Base-by-base conservation (phyloP, 1,140 invertebrate genomes). In the Planococcus citri region DNA sequence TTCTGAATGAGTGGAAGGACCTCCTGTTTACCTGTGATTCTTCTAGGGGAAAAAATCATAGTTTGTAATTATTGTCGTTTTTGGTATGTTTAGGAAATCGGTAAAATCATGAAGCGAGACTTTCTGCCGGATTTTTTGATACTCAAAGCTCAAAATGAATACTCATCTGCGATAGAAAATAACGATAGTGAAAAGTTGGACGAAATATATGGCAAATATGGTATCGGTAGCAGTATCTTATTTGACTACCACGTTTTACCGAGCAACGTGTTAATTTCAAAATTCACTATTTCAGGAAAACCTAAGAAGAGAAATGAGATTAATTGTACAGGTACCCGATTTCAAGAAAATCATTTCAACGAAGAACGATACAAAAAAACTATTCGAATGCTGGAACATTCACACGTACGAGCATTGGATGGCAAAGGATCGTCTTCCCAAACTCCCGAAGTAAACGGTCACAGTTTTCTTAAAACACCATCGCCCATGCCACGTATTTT, bases 41-140 rank as follows among this genome's bases (percentile, higher is more conserved):
- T n/a, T n/a, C n/a, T n/a, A n/a, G n/a, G n/a, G n/a, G n/a, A n/a
- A n/a, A n/a, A n/a, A n/a, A n/a, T n/a, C n/a, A n/a, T n/a, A n/a
- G n/a, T n/a, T n/a, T n/a, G n/a, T n/a, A n/a, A n/a, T n/a, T n/a
- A n/a, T n/a, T n/a, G n/a, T n/a, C n/a, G n/a, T n/a, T n/a, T n/a
- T n/a, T n/a, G n/a, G n/a, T n/a, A n/a, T n/a, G n/a, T n/a, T 21
- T 78, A 90, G 84, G 87, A 90, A 78, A 86, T 99, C 77, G 89
- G 91, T 37, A 90, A 92, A 77, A 98, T 99, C 41, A 98, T 99
- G 73, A 90, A 98, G 77, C 84, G 94, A 73, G 96, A 98, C 77
- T 99, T 97, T 77, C 99, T 95, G 76, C 96, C 97, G 6, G 92
- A 98, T 77, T 79, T 99, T 57, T 89, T 94, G 72, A 95, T 94